Conservation (phyloP, 2,113 vertebrate species). For the Erpornis zantholeuca region DNA sequence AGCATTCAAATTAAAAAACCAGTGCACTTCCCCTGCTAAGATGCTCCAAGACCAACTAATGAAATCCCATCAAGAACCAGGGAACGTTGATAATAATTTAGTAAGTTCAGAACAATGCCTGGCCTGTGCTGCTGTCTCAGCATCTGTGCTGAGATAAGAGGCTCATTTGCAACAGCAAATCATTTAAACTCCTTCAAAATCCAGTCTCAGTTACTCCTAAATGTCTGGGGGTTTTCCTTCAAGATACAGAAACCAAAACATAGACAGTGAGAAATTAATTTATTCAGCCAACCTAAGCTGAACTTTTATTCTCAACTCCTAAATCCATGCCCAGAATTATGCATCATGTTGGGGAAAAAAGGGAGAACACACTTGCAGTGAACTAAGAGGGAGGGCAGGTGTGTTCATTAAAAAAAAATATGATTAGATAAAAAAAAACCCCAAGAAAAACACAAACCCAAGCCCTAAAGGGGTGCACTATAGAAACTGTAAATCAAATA, state of each 20-base stretch:
- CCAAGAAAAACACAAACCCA: neutral
- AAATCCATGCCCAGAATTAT: neutral
- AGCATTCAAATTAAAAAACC: neutral
- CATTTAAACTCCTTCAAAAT: neutral
- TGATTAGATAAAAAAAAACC: neutral
- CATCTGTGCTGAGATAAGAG: neutral
- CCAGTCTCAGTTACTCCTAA: neutral
- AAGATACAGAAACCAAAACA: neutral
- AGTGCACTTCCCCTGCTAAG: neutral
- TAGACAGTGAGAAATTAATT: neutral
- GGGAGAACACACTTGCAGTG: rapidly evolving
- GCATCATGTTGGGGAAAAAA: rapidly evolving
- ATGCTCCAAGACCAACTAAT: neutral
- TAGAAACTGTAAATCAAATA: neutral
- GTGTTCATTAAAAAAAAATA: neutral
- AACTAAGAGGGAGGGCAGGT: neutral
- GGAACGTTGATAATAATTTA: neutral
- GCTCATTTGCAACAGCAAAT: neutral
- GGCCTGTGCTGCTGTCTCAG: neutral
- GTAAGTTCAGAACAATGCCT: neutral
- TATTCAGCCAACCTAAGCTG: neutral
- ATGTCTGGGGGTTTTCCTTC: neutral
- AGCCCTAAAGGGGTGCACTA: rapidly evolving
- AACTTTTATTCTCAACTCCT: neutral
- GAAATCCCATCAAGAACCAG: neutral